These are phyloP conservation scores for Chymomyza fuscimana DNA, from an alignment of 2,888 invertebrate species.

Conservation along the genomic window DNA sequence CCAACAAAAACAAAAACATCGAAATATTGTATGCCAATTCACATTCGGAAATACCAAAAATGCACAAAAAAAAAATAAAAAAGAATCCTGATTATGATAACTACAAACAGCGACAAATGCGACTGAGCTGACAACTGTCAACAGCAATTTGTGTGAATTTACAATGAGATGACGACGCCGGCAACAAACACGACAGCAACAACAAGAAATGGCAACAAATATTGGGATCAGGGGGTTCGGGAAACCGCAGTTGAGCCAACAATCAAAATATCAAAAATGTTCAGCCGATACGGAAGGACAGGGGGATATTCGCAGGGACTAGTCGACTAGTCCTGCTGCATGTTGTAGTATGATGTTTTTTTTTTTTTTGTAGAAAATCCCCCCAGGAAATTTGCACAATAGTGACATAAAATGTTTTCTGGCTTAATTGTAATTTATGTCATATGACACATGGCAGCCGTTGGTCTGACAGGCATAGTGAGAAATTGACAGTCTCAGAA, in stretches of 20 bases:
- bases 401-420: conserved; percentile 31
- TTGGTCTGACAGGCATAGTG: background rate
- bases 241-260: background rate
- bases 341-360: background rate
- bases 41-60: background rate
- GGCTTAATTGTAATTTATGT: conserved; percentile 36
- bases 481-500: background rate
- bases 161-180: background rate
- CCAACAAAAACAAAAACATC: conserved; percentile 12
- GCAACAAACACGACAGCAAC: background rate
- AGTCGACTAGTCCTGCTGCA: no score
- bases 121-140: conserved; percentile 53
- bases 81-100: conserved; percentile 31
- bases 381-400: conserved; percentile 24
- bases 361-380: conserved; percentile 15
- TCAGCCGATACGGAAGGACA: background rate
- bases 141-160: conserved; percentile 45
- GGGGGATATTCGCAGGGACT: background rate
- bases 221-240: background rate
- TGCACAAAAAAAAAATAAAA: background rate
- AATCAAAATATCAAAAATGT: conserved; percentile 5
- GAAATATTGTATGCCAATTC: background rate
- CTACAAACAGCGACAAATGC: conserved; percentile 10
- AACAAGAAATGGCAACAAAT: background rate
- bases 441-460: background rate